phyloP scores from a whole-genome alignment of 2,888 invertebrate genomes.

The Ephialtes manifestator region DNA sequence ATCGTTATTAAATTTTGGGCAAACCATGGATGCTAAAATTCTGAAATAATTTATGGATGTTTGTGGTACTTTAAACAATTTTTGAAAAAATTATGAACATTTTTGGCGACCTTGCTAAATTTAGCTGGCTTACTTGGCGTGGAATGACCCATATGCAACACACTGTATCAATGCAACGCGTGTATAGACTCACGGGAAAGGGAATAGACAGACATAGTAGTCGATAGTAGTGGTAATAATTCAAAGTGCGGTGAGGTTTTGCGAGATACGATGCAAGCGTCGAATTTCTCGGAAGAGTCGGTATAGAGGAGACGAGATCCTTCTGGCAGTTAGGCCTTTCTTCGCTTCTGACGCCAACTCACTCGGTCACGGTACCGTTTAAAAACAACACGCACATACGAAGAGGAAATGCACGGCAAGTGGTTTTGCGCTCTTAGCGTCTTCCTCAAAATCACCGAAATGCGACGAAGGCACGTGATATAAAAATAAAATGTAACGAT shows the following conservation, averaged over 20 bases:
- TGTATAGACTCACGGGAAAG: not conserved
- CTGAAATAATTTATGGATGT: too few relatives aligned
- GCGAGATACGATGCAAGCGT: constrained; percentile 17
- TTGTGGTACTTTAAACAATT: too few relatives aligned
- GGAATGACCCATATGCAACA: too few relatives aligned
- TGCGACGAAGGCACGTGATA: not conserved
- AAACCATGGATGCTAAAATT: too few relatives aligned
- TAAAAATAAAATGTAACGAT: not conserved
- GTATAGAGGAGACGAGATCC: constrained; percentile 9
- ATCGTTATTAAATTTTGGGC: too few relatives aligned
- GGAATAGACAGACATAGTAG: not conserved
- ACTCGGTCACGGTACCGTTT: constrained; percentile 68
- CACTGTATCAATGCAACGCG: not conserved
- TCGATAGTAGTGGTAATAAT: constrained; percentile 1
- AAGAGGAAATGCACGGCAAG: constrained; percentile 7
- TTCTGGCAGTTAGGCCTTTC: not conserved
- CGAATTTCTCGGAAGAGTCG: constrained; percentile 23
- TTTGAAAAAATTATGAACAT: too few relatives aligned
- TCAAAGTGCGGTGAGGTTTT: constrained; percentile 18
- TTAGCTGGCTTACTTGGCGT: too few relatives aligned
- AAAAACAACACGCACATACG: constrained; percentile 52
- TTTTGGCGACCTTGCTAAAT: too few relatives aligned
- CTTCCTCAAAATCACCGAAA: not conserved
- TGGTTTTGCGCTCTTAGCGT: too few relatives aligned
- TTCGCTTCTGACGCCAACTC: constrained; percentile 41